Evolutionary conservation across 1,140 invertebrate species (phyloP).

Genomic region (Ceratitis capitata): DNA sequence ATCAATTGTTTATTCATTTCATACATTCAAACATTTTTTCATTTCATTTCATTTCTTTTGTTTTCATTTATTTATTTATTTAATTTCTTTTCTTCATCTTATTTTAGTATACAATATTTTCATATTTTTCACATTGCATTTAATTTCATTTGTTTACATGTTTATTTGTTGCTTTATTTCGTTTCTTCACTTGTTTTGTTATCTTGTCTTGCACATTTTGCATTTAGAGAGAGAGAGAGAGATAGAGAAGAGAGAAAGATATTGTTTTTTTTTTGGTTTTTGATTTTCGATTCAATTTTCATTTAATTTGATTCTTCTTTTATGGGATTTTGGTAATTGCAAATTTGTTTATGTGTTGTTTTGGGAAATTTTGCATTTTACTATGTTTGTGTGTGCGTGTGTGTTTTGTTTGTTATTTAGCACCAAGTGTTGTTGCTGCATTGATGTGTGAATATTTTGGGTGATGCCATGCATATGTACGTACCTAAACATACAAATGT

Average conservation of each 20-base stretch:
- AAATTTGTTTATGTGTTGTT: neutral
- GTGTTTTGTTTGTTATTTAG: neutral
- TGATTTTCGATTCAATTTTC: neutral
- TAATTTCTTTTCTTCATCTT: too few relatives aligned
- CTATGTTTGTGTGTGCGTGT: neutral
- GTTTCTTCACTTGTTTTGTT: neutral
- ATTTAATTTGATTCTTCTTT: neutral
- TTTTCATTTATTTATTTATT: neutral
- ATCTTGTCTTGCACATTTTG: neutral
- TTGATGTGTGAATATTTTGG: too few relatives aligned
- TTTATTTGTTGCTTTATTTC: neutral
- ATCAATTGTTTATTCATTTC: conserved; percentile 33
- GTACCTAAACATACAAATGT: neutral
- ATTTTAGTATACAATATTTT: too few relatives aligned
- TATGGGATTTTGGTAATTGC: neutral
- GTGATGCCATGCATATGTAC: too few relatives aligned
- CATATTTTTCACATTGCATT: neutral
- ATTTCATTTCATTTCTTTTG: too few relatives aligned
- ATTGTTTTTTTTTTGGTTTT: neutral
- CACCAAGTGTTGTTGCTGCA: too few relatives aligned
- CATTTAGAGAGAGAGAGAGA: too few relatives aligned
- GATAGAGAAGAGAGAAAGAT: too few relatives aligned
- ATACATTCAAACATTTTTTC: conserved; percentile 33
- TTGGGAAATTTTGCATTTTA: too few relatives aligned
- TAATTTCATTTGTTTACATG: neutral